Percentiles rank a stretch among this genome's conserved stretches.
These are phyloP conservation scores for Spilarctia lutea DNA, from an alignment of 2,888 invertebrate species.

Conservation along the genomic window DNA sequence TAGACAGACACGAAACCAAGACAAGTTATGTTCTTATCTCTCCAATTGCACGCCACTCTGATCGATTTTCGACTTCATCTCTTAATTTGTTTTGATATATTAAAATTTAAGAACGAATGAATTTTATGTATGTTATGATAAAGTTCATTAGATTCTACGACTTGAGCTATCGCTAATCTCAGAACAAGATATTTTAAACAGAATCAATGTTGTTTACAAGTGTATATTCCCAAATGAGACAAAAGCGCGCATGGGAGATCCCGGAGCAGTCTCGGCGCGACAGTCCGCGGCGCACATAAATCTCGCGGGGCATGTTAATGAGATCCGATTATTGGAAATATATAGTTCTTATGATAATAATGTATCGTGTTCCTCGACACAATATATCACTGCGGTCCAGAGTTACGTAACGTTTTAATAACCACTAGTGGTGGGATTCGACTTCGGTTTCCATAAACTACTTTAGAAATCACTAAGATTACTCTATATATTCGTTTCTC, in stretches of 20 bases:
- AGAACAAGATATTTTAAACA: neutral
- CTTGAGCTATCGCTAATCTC: neutral
- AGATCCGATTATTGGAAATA: conserved; percentile 56
- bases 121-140: neutral
- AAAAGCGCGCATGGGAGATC: neutral
- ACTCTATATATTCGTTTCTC: neutral
- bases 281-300: conserved; percentile 41
- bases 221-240: neutral
- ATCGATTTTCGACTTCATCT: too few species aligned
- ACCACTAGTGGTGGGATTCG: conserved; percentile 3
- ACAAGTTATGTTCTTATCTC: too few species aligned
- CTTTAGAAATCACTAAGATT: neutral
- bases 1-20: too few species aligned
- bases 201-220: neutral
- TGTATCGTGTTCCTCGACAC: conserved; percentile 38
- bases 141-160: neutral
- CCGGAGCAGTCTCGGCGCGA: conserved; percentile 1
- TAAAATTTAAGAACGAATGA: too few species aligned
- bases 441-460: neutral
- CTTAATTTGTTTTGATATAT: too few species aligned
- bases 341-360: conserved; percentile 60
- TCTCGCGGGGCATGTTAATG: conserved; percentile 57
- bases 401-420: conserved; percentile 44
- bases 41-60: too few species aligned
- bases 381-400: conserved; percentile 20